Base-by-base conservation (phyloP, 2,113 vertebrate species). In the Saccopteryx leptura region DNA sequence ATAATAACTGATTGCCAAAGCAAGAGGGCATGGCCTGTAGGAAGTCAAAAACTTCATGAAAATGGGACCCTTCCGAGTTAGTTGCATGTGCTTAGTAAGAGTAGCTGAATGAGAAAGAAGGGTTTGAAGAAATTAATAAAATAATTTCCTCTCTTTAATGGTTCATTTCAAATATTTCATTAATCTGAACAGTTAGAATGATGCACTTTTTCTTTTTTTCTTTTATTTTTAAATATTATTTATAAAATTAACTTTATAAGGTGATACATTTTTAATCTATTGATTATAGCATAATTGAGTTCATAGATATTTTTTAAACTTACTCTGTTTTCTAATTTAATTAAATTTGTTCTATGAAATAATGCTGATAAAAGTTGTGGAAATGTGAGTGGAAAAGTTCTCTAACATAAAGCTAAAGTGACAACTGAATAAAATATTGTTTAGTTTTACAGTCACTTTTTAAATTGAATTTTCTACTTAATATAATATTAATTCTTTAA, bases 401-500 rank as follows among this genome's bases (percentile, higher is more conserved):
- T 74, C 31, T 88, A 84, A 88, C 7, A 39, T 83, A 69, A 90
- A 97, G n/a, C 4, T 72, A 78, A 91, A 91, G 50, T 85, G 18
- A 78, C 66, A 90, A 33, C n/a, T 58, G 26, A 83, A 33, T 65
- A 61, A 93, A 93, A 71, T 33, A 56, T 26, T 93, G 4, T 69
- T 93, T 66, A 80, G 50, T 52, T 80, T 95, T 52, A 79, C 8
- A 89, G 75, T 61, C 17, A 4, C 46, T 84, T 83, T 56, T 90
- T 33, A 48, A 19, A 23, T 83, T 96, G 2, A n/a, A 39, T 61
- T 81, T 94, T 96, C 75, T 85, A 52, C 60, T 91, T 81, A 78
- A 82, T 17, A n/a, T 24, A 54, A 15, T 46, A 33, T 92, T 79
- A 80, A 31, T 95, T 95, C 48, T 81, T 81, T 96, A 96, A 84